phyloP scores from a whole-genome alignment of 2,888 invertebrate genomes.

The Mimas tiliae region DNA sequence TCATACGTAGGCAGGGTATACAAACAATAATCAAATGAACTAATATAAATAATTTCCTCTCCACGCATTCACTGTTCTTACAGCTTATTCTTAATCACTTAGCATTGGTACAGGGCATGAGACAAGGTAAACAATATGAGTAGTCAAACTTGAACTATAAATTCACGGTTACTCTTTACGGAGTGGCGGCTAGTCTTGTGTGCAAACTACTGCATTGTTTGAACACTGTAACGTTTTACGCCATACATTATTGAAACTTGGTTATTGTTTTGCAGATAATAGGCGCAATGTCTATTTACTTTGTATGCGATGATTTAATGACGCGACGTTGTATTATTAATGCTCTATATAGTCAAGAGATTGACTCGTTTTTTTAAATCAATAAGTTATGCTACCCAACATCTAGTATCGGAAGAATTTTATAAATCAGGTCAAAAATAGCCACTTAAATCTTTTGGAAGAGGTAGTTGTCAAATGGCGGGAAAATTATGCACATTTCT shows the following conservation, averaged over 20 bases:
- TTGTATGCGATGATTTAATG: not conserved
- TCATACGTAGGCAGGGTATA: too few relatives aligned
- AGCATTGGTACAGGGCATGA: conserved; percentile 78
- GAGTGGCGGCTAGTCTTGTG: conserved; percentile 45
- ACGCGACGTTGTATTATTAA: not conserved
- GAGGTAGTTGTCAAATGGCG: too few relatives aligned
- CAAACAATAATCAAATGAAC: too few relatives aligned
- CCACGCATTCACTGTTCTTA: conserved; percentile 51
- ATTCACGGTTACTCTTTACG: conserved; percentile 68
- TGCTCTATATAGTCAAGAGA: too few relatives aligned
- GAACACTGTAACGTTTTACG: conserved; percentile 37
- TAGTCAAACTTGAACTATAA: conserved; percentile 79
- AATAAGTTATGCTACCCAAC: too few relatives aligned
- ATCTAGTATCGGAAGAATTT: too few relatives aligned
- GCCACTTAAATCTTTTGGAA: too few relatives aligned
- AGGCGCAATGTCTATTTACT: conserved; percentile 6
- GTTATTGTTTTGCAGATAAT: conserved; percentile 25
- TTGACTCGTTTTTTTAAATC: too few relatives aligned
- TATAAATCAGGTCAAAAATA: too few relatives aligned
- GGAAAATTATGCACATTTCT: too few relatives aligned
- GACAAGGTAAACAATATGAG: conserved; percentile 85
- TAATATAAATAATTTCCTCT: conserved; percentile 41
- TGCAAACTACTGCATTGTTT: conserved; percentile 71
- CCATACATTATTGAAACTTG: conserved; percentile 23
- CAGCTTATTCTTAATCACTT: conserved; percentile 83